Evolutionary conservation across 1,140 invertebrate species (phyloP).

Genomic region (Armadillidium nasatum): DNA sequence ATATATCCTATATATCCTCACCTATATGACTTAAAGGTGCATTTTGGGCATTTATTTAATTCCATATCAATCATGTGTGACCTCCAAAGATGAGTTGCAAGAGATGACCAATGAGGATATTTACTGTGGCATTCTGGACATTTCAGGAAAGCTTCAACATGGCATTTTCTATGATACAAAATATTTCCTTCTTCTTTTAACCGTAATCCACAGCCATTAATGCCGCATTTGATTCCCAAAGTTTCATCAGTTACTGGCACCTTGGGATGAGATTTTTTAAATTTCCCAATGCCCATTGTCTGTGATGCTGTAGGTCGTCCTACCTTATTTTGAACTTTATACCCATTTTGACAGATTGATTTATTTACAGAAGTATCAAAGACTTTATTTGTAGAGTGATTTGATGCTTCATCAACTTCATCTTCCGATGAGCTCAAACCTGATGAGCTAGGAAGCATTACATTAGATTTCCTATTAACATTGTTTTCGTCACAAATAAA

Average conservation of each 20-base stretch:
- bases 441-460: no score
- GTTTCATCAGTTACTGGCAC: constrained; percentile 25
- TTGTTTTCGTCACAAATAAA: no score
- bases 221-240: constrained; percentile 45
- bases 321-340: no score
- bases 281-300: constrained; percentile 13
- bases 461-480: no score
- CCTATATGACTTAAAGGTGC: constrained; percentile 49
- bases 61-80: constrained; percentile 52
- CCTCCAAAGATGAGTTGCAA: constrained; percentile 52
- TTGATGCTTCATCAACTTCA: no score
- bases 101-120: constrained; percentile 49
- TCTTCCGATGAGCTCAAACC: no score
- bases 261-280: constrained; percentile 17
- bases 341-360: no score
- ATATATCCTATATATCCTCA: constrained; percentile 5
- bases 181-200: constrained; percentile 53
- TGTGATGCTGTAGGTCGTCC: constrained; percentile 6
- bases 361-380: no score
- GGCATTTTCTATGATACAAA: constrained; percentile 59
- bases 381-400: no score
- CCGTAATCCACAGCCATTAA: constrained; percentile 51
- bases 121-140: constrained; percentile 65
- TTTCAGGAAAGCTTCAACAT: constrained; percentile 54
- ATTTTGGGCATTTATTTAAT: constrained; percentile 51